These are phyloP conservation scores for Saccostrea echinata DNA, from an alignment of 1,140 invertebrate genomes.

Conservation along the genomic window DNA sequence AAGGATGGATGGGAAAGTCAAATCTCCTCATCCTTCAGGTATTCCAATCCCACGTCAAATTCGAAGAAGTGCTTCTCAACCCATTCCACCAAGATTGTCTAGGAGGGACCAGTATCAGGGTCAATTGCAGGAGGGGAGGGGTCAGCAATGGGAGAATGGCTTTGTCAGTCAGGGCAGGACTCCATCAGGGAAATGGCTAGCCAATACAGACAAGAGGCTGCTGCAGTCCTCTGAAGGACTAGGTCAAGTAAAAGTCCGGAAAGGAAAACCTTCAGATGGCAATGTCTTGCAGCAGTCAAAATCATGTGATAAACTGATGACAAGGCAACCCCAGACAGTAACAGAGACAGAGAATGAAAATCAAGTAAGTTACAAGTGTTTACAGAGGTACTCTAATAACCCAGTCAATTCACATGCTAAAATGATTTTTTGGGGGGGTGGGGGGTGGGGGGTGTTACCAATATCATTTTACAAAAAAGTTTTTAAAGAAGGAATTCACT, in stretches of 20 bases:
- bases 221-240: background rate
- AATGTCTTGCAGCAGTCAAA: background rate
- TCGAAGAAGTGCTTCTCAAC: slow-evolving; percentile 15
- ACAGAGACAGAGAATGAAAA: background rate
- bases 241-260: background rate
- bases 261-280: background rate
- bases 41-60: slow-evolving; percentile 8
- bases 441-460: too few relatives aligned
- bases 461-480: too few relatives aligned
- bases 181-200: background rate
- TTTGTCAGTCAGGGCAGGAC: background rate
- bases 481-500: too few relatives aligned
- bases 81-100: background rate
- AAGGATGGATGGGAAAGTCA: background rate
- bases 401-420: too few relatives aligned
- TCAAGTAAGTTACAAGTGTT: background rate
- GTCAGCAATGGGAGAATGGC: background rate
- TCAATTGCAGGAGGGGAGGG: background rate
- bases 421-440: too few relatives aligned
- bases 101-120: background rate
- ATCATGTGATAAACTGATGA: background rate
- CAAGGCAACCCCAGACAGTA: background rate
- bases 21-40: slow-evolving; percentile 7
- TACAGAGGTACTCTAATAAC: too few relatives aligned
- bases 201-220: background rate